Percentiles rank a stretch among this genome's conserved stretches.
phyloP scores from a whole-genome alignment of 2,113 vertebrate genomes.

The Sapajus apella region DNA sequence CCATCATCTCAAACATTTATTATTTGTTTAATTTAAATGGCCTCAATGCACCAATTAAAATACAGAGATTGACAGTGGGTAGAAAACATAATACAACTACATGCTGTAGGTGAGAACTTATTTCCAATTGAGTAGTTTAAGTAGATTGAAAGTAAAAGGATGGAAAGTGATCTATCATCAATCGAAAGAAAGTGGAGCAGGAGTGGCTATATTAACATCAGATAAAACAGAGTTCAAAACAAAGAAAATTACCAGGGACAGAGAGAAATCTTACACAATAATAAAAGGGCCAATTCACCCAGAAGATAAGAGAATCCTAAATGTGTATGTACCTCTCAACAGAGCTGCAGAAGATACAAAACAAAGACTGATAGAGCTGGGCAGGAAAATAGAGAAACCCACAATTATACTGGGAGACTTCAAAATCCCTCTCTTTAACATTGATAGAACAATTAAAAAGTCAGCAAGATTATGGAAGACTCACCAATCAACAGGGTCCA shows the following conservation, averaged over 20 bases:
- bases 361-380: not conserved
- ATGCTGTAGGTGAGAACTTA: not conserved
- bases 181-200: not conserved
- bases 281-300: not conserved
- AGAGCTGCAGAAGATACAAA: not conserved
- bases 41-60: constrained; percentile 6
- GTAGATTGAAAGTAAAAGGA: not conserved
- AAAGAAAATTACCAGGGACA: not conserved
- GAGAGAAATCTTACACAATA: not conserved
- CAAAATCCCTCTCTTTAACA: not conserved
- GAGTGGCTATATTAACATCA: not conserved
- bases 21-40: not conserved
- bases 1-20: not conserved
- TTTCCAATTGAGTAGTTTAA: not conserved
- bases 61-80: not conserved
- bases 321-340: not conserved
- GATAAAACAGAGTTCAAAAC: not conserved
- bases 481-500: not conserved
- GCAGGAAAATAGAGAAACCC: not conserved
- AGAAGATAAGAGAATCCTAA: not conserved
- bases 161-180: not conserved
- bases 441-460: constrained; percentile 3
- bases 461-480: not conserved
- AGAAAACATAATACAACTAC: not conserved
- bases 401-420: not conserved